phyloP scores from a whole-genome alignment of 2,797 vertebrate species.

The Clarias fuscus region DNA sequence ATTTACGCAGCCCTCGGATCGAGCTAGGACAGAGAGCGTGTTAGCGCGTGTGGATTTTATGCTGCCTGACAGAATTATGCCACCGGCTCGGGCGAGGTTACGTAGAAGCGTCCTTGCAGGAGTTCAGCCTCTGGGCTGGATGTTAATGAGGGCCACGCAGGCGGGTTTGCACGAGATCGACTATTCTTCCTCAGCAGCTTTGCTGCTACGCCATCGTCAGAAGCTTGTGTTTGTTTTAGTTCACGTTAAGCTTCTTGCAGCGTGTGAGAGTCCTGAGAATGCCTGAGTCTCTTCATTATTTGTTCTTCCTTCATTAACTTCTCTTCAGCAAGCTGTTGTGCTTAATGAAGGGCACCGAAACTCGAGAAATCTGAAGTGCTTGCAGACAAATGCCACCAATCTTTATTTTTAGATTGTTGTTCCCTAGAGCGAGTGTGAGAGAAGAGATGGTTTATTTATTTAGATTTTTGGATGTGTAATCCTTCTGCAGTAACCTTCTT shows the following conservation, averaged over 20 bases:
- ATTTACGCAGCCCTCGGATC: constrained; percentile 49
- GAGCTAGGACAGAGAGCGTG: constrained; percentile 5
- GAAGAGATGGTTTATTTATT: constrained; percentile 9
- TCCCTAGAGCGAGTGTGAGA: constrained; percentile 41
- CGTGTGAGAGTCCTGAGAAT: not conserved
- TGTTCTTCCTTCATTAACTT: constrained; percentile 58
- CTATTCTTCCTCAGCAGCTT: not conserved
- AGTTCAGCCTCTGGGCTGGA: not conserved
- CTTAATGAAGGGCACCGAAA: constrained; percentile 58
- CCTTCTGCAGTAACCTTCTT: constrained; percentile 39
- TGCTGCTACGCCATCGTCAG: not conserved
- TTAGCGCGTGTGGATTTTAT: constrained; percentile 45
- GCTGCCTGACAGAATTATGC: constrained; percentile 63
- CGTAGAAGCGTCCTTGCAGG: constrained; percentile 60
- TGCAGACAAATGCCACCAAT: constrained; percentile 34
- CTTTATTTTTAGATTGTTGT: constrained; percentile 34
- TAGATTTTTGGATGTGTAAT: constrained; percentile 19
- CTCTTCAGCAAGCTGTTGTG: constrained; percentile 57
- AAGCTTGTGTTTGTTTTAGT: not conserved
- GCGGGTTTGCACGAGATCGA: not conserved
- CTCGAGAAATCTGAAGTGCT: constrained; percentile 14
- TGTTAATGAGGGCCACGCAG: constrained; percentile 9
- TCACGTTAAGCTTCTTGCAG: not conserved
- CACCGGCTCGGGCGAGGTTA: constrained; percentile 57
- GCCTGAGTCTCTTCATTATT: constrained; percentile 65